Evolutionary conservation across 2,888 invertebrate genomes (phyloP).

Genomic region (Palloptera scutellata): DNA sequence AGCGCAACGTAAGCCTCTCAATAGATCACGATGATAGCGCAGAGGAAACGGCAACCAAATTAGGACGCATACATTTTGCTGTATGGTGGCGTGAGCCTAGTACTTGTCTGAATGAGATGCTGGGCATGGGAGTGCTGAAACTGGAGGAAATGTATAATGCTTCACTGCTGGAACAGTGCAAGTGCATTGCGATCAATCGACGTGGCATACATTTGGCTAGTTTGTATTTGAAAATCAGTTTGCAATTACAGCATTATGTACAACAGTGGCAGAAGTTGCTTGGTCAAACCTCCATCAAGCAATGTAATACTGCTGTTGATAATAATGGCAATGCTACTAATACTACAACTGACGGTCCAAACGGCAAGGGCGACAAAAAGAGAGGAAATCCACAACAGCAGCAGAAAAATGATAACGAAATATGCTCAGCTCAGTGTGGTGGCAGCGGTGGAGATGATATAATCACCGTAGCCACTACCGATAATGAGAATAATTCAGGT

Average conservation of each 20-base stretch:
- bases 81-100: slow-evolving; percentile 61
- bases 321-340: background rate
- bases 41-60: slow-evolving; percentile 29
- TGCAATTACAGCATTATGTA: slow-evolving; percentile 34
- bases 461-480: slow-evolving; percentile 1
- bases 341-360: background rate
- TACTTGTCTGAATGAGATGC: slow-evolving; percentile 57
- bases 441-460: background rate
- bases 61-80: slow-evolving; percentile 53
- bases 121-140: slow-evolving; percentile 53
- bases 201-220: slow-evolving; percentile 53
- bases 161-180: slow-evolving; percentile 56
- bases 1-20: slow-evolving; percentile 47
- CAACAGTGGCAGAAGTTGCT: no score
- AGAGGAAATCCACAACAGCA: slow-evolving; percentile 26
- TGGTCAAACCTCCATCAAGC: slow-evolving; percentile 15
- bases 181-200: slow-evolving; percentile 52
- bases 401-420: slow-evolving; percentile 14
- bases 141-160: slow-evolving; percentile 52
- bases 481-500: slow-evolving; percentile 45
- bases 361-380: slow-evolving; percentile 23
- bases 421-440: slow-evolving; percentile 11
- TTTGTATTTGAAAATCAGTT: slow-evolving; percentile 54
- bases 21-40: slow-evolving; percentile 13
- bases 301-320: slow-evolving; percentile 15